phyloP scores from a whole-genome alignment of 2,797 vertebrate genomes.

The Hipposideros larvatus region DNA sequence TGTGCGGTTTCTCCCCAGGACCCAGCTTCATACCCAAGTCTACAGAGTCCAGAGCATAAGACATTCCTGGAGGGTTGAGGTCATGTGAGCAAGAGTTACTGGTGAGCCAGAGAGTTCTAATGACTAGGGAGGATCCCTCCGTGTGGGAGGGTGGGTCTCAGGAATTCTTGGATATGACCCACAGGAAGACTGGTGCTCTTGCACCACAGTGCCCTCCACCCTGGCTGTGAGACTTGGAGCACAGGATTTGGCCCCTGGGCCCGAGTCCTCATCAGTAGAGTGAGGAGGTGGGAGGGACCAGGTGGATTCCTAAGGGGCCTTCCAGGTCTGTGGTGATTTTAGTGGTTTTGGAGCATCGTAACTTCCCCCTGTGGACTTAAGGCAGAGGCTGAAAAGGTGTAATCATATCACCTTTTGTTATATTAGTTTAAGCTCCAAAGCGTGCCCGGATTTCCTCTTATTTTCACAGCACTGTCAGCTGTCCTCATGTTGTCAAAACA shows the following conservation, averaged over 20 bases:
- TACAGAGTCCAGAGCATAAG: not conserved
- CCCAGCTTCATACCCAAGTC: not conserved
- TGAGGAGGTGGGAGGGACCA: not conserved
- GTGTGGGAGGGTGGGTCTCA: not conserved
- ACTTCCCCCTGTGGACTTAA: not conserved
- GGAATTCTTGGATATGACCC: not conserved
- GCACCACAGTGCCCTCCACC: not conserved
- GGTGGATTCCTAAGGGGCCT: not conserved
- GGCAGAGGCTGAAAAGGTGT: not conserved
- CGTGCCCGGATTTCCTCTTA: not conserved
- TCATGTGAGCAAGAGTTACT: not conserved
- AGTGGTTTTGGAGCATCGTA: not conserved
- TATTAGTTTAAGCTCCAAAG: not conserved
- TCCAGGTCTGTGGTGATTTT: not conserved
- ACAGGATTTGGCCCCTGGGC: not conserved
- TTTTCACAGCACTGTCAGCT: not conserved
- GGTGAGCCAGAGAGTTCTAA: not conserved
- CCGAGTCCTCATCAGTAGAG: not conserved
- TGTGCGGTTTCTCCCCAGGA: not conserved
- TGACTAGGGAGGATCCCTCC: not conserved
- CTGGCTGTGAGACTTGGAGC: not conserved
- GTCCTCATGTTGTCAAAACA: not conserved
- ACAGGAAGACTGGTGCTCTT: not conserved
- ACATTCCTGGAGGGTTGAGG: not conserved
- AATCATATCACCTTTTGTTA: not conserved